Evolutionary conservation across 2,797 vertebrate genomes (phyloP).

Genomic region (Poecile montanus): DNA sequence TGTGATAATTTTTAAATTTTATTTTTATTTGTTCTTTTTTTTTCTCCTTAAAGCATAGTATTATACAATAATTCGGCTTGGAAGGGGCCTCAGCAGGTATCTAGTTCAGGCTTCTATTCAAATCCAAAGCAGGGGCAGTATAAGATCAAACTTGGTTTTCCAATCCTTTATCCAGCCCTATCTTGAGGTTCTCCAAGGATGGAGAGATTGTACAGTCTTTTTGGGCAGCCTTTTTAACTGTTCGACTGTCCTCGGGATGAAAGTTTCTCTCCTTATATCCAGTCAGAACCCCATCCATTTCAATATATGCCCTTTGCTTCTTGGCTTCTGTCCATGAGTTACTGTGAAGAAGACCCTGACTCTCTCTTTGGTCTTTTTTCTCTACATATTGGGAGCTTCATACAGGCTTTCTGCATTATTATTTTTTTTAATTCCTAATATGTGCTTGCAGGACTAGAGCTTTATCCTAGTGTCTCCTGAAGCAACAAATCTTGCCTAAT

Average conservation of each 20-base stretch:
- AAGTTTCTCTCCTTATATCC: not conserved
- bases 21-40: not conserved
- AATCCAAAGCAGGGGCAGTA: not conserved
- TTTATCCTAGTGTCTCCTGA: not conserved
- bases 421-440: not conserved
- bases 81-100: not conserved
- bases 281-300: not conserved
- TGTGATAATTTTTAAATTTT: accelerated
- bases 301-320: not conserved
- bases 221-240: not conserved
- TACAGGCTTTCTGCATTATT: not conserved
- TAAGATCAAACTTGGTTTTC: not conserved
- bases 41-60: not conserved
- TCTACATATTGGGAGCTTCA: not conserved
- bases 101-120: not conserved
- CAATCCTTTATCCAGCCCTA: not conserved
- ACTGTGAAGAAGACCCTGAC: not conserved
- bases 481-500: not conserved
- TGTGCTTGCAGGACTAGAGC: not conserved
- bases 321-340: not conserved
- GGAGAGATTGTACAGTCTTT: not conserved
- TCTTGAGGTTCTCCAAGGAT: not conserved
- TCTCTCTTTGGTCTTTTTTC: not conserved
- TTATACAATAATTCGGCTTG: not conserved
- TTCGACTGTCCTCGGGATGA: not conserved